A percentile compares a stretch with the other conserved stretches of the same genome.
These are phyloP conservation scores for Actinia tenebrosa DNA, from an alignment of 64 coral and sea anemone species.

Conservation along the genomic window DNA sequence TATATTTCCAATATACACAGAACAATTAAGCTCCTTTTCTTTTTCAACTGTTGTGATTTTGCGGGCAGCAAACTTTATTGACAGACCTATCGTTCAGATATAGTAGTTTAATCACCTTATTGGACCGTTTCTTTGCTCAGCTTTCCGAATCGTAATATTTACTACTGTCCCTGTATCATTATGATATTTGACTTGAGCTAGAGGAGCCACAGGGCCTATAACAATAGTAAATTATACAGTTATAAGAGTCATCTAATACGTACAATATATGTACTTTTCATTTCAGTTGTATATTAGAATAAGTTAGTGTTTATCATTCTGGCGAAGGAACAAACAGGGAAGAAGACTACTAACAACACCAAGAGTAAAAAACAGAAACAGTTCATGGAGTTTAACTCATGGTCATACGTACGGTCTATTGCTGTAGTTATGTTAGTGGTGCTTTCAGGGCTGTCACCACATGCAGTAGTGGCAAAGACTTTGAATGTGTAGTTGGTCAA, in stretches of 20 bases:
- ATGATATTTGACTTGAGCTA: background rate
- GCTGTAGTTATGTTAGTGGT: background rate
- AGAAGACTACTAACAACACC: background rate
- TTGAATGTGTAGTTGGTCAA: conserved; percentile 4
- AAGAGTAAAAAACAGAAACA: no score
- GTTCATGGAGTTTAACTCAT: no score
- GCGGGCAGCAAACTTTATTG: background rate
- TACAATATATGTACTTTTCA: no score
- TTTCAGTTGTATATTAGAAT: no score
- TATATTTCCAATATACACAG: no score
- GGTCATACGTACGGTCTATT: background rate
- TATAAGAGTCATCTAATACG: no score
- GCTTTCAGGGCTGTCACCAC: background rate
- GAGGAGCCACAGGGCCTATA: background rate
- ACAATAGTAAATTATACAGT: background rate
- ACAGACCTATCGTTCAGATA: background rate
- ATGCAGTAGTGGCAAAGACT: background rate
- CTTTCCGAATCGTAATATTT: background rate
- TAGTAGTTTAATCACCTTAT: background rate
- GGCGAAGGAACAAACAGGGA: no score
- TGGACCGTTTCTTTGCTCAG: background rate
- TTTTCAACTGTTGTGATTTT: no score
- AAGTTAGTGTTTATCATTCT: no score
- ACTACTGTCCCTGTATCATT: background rate
- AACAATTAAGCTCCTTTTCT: no score